These are phyloP conservation scores for Pinna nobilis DNA, from an alignment of 1,140 invertebrate species.

Conservation along the genomic window DNA sequence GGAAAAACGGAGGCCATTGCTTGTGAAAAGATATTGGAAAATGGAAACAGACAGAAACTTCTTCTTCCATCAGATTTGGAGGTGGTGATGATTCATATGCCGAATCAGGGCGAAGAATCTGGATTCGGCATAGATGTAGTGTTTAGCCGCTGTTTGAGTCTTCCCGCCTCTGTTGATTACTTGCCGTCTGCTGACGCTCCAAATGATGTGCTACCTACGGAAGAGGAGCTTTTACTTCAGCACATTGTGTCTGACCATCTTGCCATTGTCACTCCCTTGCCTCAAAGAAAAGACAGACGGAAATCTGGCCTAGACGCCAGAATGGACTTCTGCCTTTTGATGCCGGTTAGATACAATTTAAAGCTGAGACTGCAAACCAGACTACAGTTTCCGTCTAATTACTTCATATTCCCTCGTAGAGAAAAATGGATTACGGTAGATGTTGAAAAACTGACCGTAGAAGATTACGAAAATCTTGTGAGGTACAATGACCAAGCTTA, in stretches of 20 bases:
- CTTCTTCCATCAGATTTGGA: constrained; percentile 19
- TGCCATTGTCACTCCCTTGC: constrained; percentile 31
- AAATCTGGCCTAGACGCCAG: constrained; percentile 33
- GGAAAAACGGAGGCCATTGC: constrained; percentile 63
- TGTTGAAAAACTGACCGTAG: constrained; percentile 27
- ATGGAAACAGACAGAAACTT: constrained; percentile 6
- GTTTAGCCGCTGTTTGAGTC: constrained; percentile 6
- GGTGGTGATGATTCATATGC: constrained; percentile 11
- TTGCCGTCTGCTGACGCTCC: neutral
- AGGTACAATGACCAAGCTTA: constrained; percentile 40
- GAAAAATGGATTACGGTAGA: constrained; percentile 25
- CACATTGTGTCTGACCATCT: constrained; percentile 36
- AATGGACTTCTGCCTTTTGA: constrained; percentile 34
- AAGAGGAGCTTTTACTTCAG: constrained; percentile 23
- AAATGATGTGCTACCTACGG: constrained; percentile 6
- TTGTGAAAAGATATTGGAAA: constrained; percentile 15
- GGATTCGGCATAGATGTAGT: constrained; percentile 27
- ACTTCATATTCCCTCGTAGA: constrained; percentile 32
- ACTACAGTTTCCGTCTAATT: constrained; percentile 40
- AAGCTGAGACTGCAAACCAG: constrained; percentile 19
- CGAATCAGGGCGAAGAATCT: constrained; percentile 20
- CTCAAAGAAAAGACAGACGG: constrained; percentile 1
- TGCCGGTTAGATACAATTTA: constrained; percentile 32
- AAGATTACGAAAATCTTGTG: constrained; percentile 25
- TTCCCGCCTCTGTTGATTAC: constrained; percentile 24